Percentiles rank a stretch among this genome's conserved stretches.
Conservation (phyloP, 2,113 vertebrate species). For the Rhodinocichla rosea region DNA sequence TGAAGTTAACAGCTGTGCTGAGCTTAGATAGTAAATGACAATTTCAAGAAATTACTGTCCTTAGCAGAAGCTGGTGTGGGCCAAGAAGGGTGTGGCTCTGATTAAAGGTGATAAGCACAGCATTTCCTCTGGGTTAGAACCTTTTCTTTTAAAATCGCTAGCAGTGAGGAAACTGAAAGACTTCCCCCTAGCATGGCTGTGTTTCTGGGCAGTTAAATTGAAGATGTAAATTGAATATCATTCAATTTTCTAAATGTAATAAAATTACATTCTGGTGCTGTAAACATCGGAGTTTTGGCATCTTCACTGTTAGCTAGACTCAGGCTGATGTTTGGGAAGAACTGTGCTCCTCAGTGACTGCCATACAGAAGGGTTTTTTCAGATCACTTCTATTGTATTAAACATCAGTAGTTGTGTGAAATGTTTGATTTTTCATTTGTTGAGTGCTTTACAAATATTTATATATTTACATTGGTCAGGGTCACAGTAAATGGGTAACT, state of each 20-base stretch:
- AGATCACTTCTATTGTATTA: not conserved
- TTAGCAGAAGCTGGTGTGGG: not conserved
- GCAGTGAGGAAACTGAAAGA: not conserved
- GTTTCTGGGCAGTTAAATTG: not conserved
- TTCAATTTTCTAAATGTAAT: not conserved
- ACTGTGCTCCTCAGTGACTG: not conserved
- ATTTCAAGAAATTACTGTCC: not conserved
- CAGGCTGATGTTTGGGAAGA: not conserved
- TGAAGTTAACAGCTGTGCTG: not conserved
- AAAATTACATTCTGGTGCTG: not conserved
- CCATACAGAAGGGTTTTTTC: not conserved
- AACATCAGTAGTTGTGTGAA: not conserved
- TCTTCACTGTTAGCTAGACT: not conserved
- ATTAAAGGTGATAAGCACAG: not conserved
- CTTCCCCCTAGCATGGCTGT: not conserved
- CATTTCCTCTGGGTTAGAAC: not conserved
- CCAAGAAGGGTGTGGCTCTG: not conserved
- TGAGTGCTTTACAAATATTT: not conserved
- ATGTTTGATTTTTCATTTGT: not conserved
- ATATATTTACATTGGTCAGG: not conserved
- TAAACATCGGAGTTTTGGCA: not conserved
- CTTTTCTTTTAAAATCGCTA: not conserved
- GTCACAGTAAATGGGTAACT: not conserved
- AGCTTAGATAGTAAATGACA: not conserved
- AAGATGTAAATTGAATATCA: not conserved